These are phyloP conservation scores for Sarcophilus harrisii DNA, from an alignment of 2,797 vertebrate species.

Conservation along the genomic window DNA sequence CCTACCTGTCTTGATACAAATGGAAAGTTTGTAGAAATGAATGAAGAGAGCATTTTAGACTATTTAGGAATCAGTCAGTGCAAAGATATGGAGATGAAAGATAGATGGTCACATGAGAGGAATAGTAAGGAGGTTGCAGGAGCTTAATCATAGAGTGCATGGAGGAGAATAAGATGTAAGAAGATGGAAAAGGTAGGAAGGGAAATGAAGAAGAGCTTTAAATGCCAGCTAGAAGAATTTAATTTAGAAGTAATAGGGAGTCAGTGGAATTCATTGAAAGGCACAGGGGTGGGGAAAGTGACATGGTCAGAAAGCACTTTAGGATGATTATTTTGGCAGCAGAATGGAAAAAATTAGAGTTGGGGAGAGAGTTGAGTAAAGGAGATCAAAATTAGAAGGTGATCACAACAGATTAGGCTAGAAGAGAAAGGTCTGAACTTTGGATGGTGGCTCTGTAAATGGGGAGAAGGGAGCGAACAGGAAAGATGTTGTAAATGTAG, in stretches of 20 bases:
- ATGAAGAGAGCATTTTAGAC: not conserved
- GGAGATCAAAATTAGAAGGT: not conserved
- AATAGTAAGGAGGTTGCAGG: not conserved
- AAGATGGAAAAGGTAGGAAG: not conserved
- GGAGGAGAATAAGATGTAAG: not conserved
- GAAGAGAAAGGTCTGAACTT: not conserved
- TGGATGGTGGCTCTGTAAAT: not conserved
- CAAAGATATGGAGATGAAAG: not conserved
- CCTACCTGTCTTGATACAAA: not conserved
- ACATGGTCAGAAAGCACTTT: not conserved
- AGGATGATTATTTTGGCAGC: not conserved
- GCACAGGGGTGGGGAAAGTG: not conserved
- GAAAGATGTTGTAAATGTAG: not conserved
- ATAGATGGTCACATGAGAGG: not conserved
- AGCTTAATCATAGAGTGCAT: not conserved
- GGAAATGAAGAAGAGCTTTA: not conserved
- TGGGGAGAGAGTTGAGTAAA: not conserved
- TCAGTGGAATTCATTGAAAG: not conserved
- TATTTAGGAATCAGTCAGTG: not conserved
- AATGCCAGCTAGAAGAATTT: not conserved
- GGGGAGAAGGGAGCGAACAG: not conserved
- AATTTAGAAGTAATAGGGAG: not conserved
- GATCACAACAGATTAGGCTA: not conserved
- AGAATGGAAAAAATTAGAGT: not conserved
- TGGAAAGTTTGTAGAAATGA: not conserved